phyloP scores from a whole-genome alignment of 2,797 vertebrate species.

The Clarias pachynema region DNA sequence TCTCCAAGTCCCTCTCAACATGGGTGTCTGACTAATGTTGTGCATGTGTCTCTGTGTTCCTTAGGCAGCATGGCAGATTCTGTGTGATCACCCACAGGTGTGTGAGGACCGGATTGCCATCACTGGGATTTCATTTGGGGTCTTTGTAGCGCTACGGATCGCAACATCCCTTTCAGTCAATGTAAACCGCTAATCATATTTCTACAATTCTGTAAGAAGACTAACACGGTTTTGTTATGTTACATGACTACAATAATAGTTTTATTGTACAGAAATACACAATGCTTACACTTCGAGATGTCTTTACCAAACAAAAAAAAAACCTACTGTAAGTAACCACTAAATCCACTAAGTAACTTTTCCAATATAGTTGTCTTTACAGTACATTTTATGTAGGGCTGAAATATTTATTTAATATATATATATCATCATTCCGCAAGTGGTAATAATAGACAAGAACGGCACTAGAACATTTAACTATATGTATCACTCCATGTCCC shows the following conservation, averaged over 20 bases:
- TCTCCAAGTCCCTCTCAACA: neutral
- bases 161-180: constrained; percentile 53
- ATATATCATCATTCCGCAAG: too few species aligned
- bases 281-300: neutral
- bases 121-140: constrained; percentile 67
- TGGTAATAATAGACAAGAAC: too few species aligned
- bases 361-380: neutral
- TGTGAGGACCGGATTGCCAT: constrained; percentile 65
- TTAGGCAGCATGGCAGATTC: constrained; percentile 67
- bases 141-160: constrained; percentile 59
- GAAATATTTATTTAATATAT: too few species aligned
- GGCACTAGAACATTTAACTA: too few species aligned
- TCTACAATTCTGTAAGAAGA: neutral
- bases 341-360: neutral
- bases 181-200: constrained; percentile 53
- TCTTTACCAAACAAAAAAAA: neutral
- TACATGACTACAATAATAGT: neutral
- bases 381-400: neutral
- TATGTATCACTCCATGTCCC: too few species aligned
- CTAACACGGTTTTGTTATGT: neutral
- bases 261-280: neutral
- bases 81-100: constrained; percentile 65
- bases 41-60: neutral
- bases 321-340: neutral
- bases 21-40: neutral